phyloP scores from a whole-genome alignment of 2,113 vertebrate genomes.

The Mirza zaza region DNA sequence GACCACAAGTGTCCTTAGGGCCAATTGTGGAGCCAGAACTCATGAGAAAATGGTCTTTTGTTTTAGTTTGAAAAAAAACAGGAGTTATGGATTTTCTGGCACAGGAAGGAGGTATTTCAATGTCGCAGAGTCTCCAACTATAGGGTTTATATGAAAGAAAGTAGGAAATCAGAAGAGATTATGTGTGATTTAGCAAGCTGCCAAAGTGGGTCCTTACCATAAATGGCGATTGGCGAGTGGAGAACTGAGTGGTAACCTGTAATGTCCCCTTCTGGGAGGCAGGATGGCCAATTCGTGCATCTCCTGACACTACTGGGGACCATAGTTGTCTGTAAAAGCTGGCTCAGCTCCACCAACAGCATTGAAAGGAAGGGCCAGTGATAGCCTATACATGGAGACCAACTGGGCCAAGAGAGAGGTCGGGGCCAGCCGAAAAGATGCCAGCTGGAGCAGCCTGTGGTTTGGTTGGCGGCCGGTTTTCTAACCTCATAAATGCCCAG shows the following conservation, averaged over 20 bases:
- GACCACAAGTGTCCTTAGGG: not conserved
- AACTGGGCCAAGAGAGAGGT: conserved; percentile 12
- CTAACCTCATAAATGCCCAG: not conserved
- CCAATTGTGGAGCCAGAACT: not conserved
- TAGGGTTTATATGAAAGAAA: not conserved
- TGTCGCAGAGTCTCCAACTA: not conserved
- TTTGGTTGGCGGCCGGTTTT: not conserved
- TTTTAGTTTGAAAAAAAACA: not conserved
- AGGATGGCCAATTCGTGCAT: not conserved
- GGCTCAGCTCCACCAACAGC: not conserved
- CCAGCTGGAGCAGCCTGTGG: conserved; percentile 33
- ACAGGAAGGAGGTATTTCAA: not conserved
- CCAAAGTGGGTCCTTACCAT: not conserved
- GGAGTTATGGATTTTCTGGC: not conserved
- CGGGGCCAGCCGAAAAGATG: conserved; percentile 8
- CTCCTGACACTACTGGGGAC: not conserved
- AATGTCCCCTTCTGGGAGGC: not conserved
- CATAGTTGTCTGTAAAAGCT: not conserved
- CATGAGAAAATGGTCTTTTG: not conserved
- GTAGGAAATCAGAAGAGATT: not conserved
- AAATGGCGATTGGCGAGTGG: not conserved
- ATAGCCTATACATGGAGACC: not conserved
- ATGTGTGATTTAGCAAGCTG: not conserved
- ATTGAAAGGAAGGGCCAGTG: not conserved
- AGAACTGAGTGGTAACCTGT: not conserved